Evolutionary conservation across 2,888 invertebrate genomes (phyloP).

Genomic region (Celastrina argiolus): DNA sequence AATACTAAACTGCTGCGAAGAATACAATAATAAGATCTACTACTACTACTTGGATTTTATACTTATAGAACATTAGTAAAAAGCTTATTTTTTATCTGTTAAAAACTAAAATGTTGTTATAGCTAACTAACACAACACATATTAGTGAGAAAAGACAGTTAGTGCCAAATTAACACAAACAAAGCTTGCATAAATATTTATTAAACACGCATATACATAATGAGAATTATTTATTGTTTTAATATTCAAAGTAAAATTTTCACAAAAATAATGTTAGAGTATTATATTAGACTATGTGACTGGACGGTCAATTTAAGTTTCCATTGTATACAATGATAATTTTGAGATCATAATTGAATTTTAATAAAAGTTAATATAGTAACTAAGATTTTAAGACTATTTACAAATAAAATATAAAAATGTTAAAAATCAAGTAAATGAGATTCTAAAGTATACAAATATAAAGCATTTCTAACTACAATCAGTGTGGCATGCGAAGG

Average conservation of each 20-base stretch:
- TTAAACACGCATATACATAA: conserved; percentile 25
- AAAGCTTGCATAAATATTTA: conserved; percentile 26
- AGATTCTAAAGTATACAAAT: not conserved
- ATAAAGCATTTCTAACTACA: not conserved
- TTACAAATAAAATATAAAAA: not conserved
- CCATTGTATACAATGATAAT: not conserved
- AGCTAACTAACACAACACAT: not conserved
- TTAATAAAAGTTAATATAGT: not conserved
- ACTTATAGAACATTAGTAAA: too few species aligned
- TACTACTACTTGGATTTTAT: too few species aligned
- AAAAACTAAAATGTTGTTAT: too few species aligned
- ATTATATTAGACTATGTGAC: not conserved
- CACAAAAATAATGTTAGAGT: not conserved
- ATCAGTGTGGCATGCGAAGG: not conserved
- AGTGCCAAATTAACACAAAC: conserved; percentile 46
- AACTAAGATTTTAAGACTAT: not conserved
- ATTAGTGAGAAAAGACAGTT: conserved; percentile 44
- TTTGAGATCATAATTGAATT: not conserved
- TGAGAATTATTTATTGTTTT: not conserved
- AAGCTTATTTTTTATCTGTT: too few species aligned
- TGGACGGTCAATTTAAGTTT: conserved; percentile 13
- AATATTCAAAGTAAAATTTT: not conserved
- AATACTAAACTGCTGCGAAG: too few species aligned
- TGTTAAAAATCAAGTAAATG: not conserved
- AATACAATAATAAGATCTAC: too few species aligned